A percentile compares a stretch with the other conserved stretches of the same genome.
phyloP scores from a whole-genome alignment of 1,140 invertebrate species.

The Planococcus citri region DNA sequence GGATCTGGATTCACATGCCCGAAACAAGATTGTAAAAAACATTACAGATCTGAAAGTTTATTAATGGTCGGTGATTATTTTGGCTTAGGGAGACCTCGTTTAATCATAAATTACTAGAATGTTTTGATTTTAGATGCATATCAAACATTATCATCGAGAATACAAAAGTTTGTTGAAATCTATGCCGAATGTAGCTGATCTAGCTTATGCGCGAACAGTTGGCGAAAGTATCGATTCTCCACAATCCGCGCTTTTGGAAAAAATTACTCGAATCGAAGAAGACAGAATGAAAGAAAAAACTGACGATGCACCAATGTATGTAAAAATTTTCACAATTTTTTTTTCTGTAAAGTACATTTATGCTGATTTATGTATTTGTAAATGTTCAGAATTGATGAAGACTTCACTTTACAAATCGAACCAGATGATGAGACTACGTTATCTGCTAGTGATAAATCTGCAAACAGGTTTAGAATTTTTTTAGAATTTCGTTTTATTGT shows the following conservation, averaged over 20 bases:
- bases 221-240: conserved; percentile 23
- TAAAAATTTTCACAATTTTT: not conserved
- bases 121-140: conserved; percentile 50
- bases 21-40: conserved; percentile 69
- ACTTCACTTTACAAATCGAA: not conserved
- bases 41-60: conserved; percentile 77
- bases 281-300: conserved; percentile 27
- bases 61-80: conserved; percentile 39
- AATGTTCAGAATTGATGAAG: not conserved
- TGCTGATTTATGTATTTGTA: not conserved
- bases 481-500: too few species aligned
- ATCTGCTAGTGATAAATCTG: not conserved
- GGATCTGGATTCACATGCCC: conserved; percentile 43
- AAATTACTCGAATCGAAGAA: conserved; percentile 33
- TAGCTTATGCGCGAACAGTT: conserved; percentile 59
- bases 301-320: not conserved
- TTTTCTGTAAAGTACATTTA: too few species aligned
- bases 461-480: not conserved
- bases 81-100: not conserved
- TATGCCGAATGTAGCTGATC: conserved; percentile 70
- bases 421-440: not conserved
- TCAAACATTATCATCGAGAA: conserved; percentile 81
- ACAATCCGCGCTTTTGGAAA: conserved; percentile 30
- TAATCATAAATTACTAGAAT: not conserved
- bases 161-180: conserved; percentile 57